Evolutionary conservation across 2,888 invertebrate genomes (phyloP), one percentile per base, ranked within the genome.

Genomic region (Reticulitermes lucifugus): DNA sequence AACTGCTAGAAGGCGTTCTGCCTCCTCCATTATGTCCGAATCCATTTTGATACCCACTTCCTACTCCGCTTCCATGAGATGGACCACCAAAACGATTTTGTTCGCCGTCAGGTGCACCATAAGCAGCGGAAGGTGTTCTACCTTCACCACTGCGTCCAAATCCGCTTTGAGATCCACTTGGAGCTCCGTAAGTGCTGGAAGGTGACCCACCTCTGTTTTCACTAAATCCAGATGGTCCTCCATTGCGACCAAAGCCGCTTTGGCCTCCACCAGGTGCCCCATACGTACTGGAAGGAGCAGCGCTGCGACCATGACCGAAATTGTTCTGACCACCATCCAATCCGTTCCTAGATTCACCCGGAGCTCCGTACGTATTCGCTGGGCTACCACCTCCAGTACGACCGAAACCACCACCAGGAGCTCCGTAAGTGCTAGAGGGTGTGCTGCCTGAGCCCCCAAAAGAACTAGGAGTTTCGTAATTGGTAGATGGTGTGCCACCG

Each of bases 281-380:
- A n/a, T 87, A 87, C 0, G 86, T 83, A 75, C 86, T 85, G 21
- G 86, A 84, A 0, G 86, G 87, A 6, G 71, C 29, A 43, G 84
- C 81, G n/a, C 85, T 83, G n/a, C 77, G 21, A 22, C 46, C 5
- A 21, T 60, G 73, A 51, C 79, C 79, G 29, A 81, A 80, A 22
- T 79, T 59, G 0, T 41, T 55, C 12, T 79, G 71, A 77, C 81
- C 46, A 41, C 80, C 80, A 7, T 75, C 75, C 59, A 83, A 79
- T 5, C 85, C 80, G 0, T 77, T 70, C 18, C 60, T 59, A 71
- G 83, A 59, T 7, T 73, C 83, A 10, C 43, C 51, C 2, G 85
- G 85, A 65, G 80, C 79, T 55, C 86, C 83, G 55, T 85, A 84
- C 18, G 75, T 79, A 65, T 71, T 79, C 3, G 86, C 83, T 59